Percentiles rank a stretch among this genome's conserved stretches.
Evolutionary conservation across 2,113 vertebrate species (phyloP).

Genomic region (Rhinichthys klamathensis): DNA sequence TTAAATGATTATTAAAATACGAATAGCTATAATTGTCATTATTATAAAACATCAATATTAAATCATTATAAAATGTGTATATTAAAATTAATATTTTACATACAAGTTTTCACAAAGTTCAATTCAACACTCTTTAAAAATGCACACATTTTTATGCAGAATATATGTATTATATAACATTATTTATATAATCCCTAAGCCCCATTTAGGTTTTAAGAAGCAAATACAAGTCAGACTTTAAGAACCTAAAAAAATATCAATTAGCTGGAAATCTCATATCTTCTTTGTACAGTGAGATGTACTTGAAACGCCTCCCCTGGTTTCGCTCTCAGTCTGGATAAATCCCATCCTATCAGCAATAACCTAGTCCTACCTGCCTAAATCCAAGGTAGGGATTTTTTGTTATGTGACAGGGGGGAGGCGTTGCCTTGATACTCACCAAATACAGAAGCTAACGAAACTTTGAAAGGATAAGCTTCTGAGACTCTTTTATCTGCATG

Average conservation of each 20-base stretch:
- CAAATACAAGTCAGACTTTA: neutral
- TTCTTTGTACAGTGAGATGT: constrained; percentile 12
- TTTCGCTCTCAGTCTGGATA: constrained; percentile 9
- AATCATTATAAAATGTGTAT: neutral
- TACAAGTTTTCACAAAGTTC: neutral
- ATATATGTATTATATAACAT: neutral
- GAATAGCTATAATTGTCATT: neutral
- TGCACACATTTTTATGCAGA: neutral
- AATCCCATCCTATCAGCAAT: constrained; percentile 37
- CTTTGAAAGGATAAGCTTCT: constrained; percentile 58
- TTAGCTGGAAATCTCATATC: neutral
- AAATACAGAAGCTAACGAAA: constrained; percentile 55
- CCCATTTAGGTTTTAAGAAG: neutral
- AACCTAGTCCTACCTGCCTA: constrained; percentile 41
- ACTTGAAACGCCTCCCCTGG: constrained; percentile 9
- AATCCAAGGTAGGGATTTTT: constrained; percentile 44
- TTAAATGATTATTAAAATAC: neutral
- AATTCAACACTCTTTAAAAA: neutral
- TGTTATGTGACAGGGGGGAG: constrained; percentile 35
- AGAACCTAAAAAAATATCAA: constrained; percentile 8
- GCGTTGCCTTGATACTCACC: constrained; percentile 29
- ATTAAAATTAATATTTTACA: neutral
- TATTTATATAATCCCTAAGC: neutral
- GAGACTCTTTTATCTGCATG: constrained; percentile 63
- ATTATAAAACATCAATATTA: neutral